Base-by-base conservation (phyloP, 2,888 invertebrate genomes). In the Agrochola lychnidis region DNA sequence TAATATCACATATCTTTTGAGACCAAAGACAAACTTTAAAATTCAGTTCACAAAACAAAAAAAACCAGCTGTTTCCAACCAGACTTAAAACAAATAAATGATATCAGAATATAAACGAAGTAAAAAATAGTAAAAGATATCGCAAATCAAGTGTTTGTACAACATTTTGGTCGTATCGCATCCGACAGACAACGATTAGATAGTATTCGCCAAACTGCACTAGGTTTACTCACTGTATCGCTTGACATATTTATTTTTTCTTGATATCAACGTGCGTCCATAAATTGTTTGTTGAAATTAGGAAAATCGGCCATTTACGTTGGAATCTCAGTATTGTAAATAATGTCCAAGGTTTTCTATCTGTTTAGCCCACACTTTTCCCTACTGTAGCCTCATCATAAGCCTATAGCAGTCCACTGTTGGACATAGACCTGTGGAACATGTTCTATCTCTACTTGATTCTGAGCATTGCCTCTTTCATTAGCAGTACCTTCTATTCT, bases 101-200 rank as follows among this genome's bases (percentile, higher is more conserved):
- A 78, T 73, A 82, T 48, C 56, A 70, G 19, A 68, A 70, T 70
- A 70, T 67, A 69, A 73, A 71, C 71, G 62, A 64, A 82, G 68
- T 79, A 78, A 79, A 83, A 78, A 83, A 75, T 83, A 57, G 66
- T 76, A 30, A 79, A 84, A 74, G 40, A 51, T 73, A 62, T 67
- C 70, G 61, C 53, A 75, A 78, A 80, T 82, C 70, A 78, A 74
- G 71, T 83, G 73, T 88, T 86, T 79, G 78, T 76, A 76, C 30
- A 74, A 82, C 76, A 76, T 79, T 88, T 79, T 75, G 69, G 78
- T 78, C 70, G n/a, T 78, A 48, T 84, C 87, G 42, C 86, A 83
- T 88, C 87, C 88, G 86, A 81, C 76, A 73, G 73, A 67, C 68
- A 19, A 12, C 36, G 88, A 88, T 88, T 86, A 88, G 87, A 88